Conservation (phyloP, 1,140 invertebrate species). For the Brachionus manjavacas region DNA sequence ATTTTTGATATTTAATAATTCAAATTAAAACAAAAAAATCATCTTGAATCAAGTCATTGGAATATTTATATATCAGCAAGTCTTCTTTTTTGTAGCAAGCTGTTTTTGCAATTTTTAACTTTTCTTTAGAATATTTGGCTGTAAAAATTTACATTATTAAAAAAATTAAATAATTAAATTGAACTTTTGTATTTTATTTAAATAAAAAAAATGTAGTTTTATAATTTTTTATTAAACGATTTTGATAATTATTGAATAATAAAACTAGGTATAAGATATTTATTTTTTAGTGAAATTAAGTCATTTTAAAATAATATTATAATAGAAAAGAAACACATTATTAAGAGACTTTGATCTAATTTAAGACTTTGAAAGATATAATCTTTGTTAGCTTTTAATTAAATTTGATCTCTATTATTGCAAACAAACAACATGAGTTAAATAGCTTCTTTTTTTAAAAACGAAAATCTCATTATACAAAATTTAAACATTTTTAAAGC, state of each 20-base stretch:
- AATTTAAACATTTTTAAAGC: background rate
- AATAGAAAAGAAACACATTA: background rate
- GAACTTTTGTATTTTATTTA: background rate
- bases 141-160: no score
- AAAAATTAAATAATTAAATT: no score
- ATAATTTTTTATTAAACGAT: background rate
- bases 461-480: background rate
- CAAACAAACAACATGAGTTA: slow-evolving; percentile 3
- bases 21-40: no score
- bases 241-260: background rate
- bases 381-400: background rate
- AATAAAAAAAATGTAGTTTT: background rate
- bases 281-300: background rate
- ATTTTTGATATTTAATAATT: no score
- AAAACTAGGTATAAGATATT: background rate
- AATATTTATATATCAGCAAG: no score
- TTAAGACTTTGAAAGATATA: background rate
- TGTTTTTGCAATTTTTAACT: no score
- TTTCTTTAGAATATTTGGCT: no score
- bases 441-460: background rate
- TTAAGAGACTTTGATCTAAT: background rate
- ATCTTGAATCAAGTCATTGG: no score
- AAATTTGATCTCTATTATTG: background rate
- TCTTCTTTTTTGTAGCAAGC: no score
- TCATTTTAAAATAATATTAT: background rate